phyloP scores from a whole-genome alignment of 1,140 invertebrate genomes.

The Eufriesea mexicana region DNA sequence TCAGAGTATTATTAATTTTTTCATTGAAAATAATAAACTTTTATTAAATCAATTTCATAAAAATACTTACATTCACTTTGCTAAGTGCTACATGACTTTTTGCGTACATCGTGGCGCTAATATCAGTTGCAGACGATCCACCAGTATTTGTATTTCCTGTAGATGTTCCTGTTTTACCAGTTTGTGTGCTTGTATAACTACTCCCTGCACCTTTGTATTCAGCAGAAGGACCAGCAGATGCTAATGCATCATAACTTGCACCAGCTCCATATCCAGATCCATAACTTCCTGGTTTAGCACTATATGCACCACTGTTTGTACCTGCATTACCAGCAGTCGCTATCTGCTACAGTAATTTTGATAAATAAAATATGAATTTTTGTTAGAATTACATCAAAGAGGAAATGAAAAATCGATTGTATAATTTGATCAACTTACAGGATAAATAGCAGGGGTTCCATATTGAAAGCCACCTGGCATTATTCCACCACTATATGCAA shows the following conservation, averaged over 20 bases:
- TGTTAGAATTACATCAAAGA: not conserved
- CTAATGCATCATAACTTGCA: constrained; percentile 86
- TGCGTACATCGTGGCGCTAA: constrained; percentile 87
- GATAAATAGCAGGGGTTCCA: constrained; percentile 86
- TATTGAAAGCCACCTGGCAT: constrained; percentile 90
- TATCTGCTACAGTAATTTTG: constrained; percentile 83
- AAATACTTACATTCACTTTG: constrained; percentile 87
- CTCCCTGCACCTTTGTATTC: constrained; percentile 79
- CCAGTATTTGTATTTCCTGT: constrained; percentile 81
- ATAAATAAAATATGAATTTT: constrained; percentile 1
- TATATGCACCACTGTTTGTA: constrained; percentile 85
- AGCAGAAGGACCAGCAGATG: constrained; percentile 82
- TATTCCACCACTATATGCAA: constrained; percentile 85
- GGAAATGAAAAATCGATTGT: not conserved
- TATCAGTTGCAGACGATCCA: constrained; percentile 84
- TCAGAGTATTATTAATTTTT: not conserved
- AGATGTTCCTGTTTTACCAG: constrained; percentile 80
- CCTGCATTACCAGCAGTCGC: constrained; percentile 85
- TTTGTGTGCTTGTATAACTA: constrained; percentile 80
- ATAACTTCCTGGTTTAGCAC: constrained; percentile 86
- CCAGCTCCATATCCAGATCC: constrained; percentile 85
- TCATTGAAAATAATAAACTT: not conserved
- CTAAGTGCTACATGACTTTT: constrained; percentile 88
- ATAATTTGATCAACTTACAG: constrained; percentile 80
- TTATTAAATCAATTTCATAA: not conserved